Evolutionary conservation across 2,113 vertebrate species (phyloP).

Genomic region (Brachyhypopomus occidentalis): DNA sequence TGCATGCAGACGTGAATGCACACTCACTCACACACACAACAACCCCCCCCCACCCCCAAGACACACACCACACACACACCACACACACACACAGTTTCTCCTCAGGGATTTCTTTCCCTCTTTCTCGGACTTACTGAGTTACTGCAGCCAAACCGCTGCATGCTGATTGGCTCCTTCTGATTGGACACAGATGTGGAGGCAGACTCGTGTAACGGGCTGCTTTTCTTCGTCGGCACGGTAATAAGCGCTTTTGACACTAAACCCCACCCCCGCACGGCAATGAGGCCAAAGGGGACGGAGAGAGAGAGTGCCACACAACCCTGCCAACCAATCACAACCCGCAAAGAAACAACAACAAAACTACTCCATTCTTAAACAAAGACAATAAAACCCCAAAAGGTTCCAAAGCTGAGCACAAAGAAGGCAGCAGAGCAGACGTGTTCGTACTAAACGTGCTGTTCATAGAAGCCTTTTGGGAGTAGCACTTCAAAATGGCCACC

Average conservation of each 20-base stretch:
- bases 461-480: too few species aligned
- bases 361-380: not conserved
- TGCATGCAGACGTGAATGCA: too few species aligned
- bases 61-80: too few species aligned
- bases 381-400: not conserved
- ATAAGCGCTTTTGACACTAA: conserved; percentile 53
- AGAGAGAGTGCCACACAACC: not conserved
- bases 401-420: too few species aligned
- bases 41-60: too few species aligned
- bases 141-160: conserved; percentile 59
- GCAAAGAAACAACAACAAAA: not conserved
- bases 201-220: conserved; percentile 54
- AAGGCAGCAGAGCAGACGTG: too few species aligned
- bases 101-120: conserved; percentile 42
- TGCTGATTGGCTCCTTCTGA: conserved; percentile 62
- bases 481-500: too few species aligned
- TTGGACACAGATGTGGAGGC: conserved; percentile 69
- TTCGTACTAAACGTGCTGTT: too few species aligned
- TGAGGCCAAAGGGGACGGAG: conserved; percentile 22
- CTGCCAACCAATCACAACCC: not conserved
- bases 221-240: conserved; percentile 52
- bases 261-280: conserved; percentile 49
- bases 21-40: too few species aligned
- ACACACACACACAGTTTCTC: conserved; percentile 37
- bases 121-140: conserved; percentile 58